Conservation (phyloP, 2,113 vertebrate genomes). For the Albula goreensis region DNA sequence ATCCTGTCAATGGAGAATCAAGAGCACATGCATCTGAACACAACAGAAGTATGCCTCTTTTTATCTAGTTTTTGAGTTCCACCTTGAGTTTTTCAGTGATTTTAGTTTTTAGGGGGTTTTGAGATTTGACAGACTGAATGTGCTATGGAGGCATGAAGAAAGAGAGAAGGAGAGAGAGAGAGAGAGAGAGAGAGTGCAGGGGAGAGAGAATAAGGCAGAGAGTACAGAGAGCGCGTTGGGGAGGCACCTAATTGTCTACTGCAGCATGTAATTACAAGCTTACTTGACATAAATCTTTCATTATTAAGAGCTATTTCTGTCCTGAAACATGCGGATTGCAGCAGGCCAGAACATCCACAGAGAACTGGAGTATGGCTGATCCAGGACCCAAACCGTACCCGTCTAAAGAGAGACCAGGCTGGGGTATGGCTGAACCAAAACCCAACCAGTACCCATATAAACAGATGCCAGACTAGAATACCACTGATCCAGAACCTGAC, state of each 20-base stretch:
- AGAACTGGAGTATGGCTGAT: background rate
- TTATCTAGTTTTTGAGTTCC: too few relatives aligned
- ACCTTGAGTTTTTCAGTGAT: background rate
- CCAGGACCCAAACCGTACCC: background rate
- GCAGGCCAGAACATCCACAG: background rate
- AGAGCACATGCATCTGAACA: too few relatives aligned
- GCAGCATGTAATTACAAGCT: conserved; percentile 75
- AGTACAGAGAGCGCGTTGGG: conserved; percentile 37
- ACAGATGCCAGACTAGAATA: background rate
- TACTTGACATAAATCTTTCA: conserved; percentile 74
- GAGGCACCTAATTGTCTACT: conserved; percentile 76
- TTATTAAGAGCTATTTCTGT: conserved; percentile 74
- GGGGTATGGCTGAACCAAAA: background rate
- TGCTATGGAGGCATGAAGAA: background rate
- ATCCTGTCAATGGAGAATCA: too few relatives aligned
- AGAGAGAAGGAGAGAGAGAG: conserved; percentile 12
- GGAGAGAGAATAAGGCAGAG: background rate
- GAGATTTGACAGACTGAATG: background rate
- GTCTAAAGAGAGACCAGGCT: background rate
- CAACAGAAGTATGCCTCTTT: too few relatives aligned
- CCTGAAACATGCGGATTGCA: conserved; percentile 39
- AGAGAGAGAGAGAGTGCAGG: conserved; percentile 34
- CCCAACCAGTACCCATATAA: background rate
- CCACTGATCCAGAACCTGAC: background rate
- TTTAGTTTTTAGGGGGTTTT: background rate